Evolutionary conservation across 2,888 invertebrate genomes (phyloP), one percentile per base, ranked within the genome.

Genomic region (Eurytoma adleriae): DNA sequence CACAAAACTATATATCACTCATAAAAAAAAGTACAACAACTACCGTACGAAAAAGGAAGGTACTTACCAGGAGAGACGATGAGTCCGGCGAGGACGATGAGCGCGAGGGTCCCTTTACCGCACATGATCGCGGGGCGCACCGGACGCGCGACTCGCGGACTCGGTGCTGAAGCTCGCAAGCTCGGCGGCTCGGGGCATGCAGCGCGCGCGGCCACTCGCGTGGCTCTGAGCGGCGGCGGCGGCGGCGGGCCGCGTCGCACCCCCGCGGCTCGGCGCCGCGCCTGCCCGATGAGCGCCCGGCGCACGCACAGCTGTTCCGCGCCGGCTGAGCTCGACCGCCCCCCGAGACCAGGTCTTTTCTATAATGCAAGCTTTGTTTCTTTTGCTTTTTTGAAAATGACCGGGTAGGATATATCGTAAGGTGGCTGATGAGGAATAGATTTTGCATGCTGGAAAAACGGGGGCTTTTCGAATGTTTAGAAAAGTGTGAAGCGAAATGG

Each of bases 151-250:
- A 59, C 70, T 57, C 77, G 64, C 64, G 52, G 30, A 50, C 56
- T 20, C 66, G 24, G 18, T 56, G 18, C 69, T 64, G 12, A 70
- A 80, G 73, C 77, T 77, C 68, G 27, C 50, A 71, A 67, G 68
- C 59, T 67, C 66, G 13, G 14, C 13, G 56, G 54, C 13, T 40
- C 72, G 56, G 13, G 56, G 61, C 24, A 78, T 67, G 79, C 20
- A 74, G 50, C 71, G 71, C 86, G 87, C 86, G 84, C 88, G 88
- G 86, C 87, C 86, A 87, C 88, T 89, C 88, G 89, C 87, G 88
- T 87, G 88, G 86, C 86, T 89, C 89, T 89, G 89, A 86, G 83
- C 64, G 50, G 62, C 40, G 40, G 14, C 59, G 24, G 18, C 69
- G 48, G 40, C 57, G 12, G 40, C 48, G 14, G 20, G 2, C 20